phyloP scores from a whole-genome alignment of 92 coral and sea anemone genomes.

The Bergia puertoricense region DNA sequence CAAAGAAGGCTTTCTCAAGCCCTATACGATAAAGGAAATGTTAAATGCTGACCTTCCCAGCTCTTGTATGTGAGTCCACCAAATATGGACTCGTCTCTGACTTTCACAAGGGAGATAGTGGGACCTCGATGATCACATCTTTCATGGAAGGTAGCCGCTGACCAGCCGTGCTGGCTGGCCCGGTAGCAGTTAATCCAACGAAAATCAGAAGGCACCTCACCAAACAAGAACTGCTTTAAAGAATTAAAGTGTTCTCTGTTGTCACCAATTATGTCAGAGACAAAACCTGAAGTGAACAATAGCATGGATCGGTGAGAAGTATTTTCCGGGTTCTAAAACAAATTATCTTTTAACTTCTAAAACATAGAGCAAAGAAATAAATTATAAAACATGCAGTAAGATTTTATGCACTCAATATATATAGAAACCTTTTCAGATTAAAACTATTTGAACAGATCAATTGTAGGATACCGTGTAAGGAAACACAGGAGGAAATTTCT shows the following conservation, averaged over 20 bases:
- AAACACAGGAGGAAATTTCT: too few species aligned
- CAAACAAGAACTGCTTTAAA: not conserved
- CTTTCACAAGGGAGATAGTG: conserved; percentile 55
- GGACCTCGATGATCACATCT: conserved; percentile 60
- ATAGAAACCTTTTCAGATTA: too few species aligned
- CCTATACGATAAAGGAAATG: not conserved
- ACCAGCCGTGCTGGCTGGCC: conserved; percentile 60
- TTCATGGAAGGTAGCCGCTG: conserved; percentile 41
- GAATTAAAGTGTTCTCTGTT: conserved; percentile 22
- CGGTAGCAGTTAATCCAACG: conserved; percentile 60
- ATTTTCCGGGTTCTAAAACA: not conserved
- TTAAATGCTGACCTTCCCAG: conserved; percentile 29
- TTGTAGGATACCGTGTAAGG: too few species aligned
- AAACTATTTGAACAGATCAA: too few species aligned
- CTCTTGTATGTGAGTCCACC: conserved; percentile 58
- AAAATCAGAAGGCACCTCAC: conserved; percentile 35
- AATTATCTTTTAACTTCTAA: not conserved
- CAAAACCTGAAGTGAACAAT: conserved; percentile 44
- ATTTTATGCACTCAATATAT: not conserved
- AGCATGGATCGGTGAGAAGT: not conserved
- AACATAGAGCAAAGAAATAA: too few species aligned
- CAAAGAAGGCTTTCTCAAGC: too few species aligned
- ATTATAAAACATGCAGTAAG: not conserved
- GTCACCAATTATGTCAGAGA: conserved; percentile 53
- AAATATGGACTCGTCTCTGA: conserved; percentile 59